Evolutionary conservation across 2,888 invertebrate species (phyloP), one percentile per base, ranked within the genome.

Genomic region (Nomada ferruginata): DNA sequence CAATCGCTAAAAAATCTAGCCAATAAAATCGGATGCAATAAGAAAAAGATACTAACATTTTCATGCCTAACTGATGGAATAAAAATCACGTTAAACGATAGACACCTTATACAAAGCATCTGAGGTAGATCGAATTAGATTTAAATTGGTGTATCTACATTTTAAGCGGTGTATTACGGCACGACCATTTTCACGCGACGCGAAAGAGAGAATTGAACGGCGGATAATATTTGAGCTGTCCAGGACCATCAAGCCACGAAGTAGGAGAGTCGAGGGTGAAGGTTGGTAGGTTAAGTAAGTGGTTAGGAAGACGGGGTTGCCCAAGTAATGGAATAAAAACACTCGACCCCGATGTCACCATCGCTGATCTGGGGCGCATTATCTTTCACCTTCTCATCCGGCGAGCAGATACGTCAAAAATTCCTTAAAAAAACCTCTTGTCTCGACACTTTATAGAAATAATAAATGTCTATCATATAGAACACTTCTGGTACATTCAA

Each of bases 291-390:
- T 90, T 86, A 87, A 90, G 89, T 92, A 92, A 92, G 92, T 92
- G 92, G 92, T 92, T 92, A 91, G 91, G 91, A 92, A 92, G 89
- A 89, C 89, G 88, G 82, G 80, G 84, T 80, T 76, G 84, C 86
- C 73, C 60, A 86, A 87, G 91, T 93, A 92, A 93, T 93, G 93
- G 92, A 93, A 93, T 93, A 93, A 93, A 93, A 93, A 93, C 93
- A 93, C 92, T 92, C 91, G 90, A 91, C 91, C 90, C 79, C 87
- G 85, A 90, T 90, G 90, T 90, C 88, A 85, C 65, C 79, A 76
- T 69, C 85, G 79, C 79, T 72, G 80, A 74, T 81, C 79, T 68
- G 72, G 83, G 77, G 59, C 66, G 78, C 75, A 80, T 82, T 79
- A 84, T 85, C 85, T 79, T 80, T 72, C 60, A 44, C 79, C 72